These are phyloP conservation scores for Chymomyza costata DNA, from an alignment of 1,140 invertebrate genomes.

Conservation along the genomic window DNA sequence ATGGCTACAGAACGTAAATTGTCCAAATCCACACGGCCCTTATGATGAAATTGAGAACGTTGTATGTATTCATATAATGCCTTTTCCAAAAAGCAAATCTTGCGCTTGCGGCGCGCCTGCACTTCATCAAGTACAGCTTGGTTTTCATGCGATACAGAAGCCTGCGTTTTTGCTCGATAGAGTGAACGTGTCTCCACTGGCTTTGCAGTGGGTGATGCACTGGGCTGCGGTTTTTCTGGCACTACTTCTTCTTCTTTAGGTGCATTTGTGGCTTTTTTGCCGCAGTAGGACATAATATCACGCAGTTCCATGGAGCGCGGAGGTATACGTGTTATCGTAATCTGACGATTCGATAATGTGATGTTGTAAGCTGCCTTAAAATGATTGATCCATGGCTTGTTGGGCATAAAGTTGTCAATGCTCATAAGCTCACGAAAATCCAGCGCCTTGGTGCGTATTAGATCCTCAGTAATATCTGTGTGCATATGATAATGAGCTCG, in stretches of 20 bases:
- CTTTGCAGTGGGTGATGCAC: constrained; percentile 2
- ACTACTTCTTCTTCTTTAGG: background rate
- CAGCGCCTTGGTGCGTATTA: constrained; percentile 55
- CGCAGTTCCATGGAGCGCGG: constrained; percentile 53
- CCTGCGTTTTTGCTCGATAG: constrained; percentile 50
- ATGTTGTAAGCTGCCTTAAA: constrained; percentile 66
- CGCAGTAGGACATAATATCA: constrained; percentile 67
- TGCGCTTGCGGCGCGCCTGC: constrained; percentile 44
- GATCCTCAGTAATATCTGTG: constrained; percentile 54
- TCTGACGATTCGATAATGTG: constrained; percentile 60
- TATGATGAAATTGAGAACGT: constrained; percentile 51
- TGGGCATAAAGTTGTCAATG: constrained; percentile 58
- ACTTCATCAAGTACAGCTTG: constrained; percentile 50
- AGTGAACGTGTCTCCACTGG: constrained; percentile 29
- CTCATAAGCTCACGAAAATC: constrained; percentile 60
- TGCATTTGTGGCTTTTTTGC: constrained; percentile 31
- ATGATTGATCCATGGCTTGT: constrained; percentile 66
- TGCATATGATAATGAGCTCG: constrained; percentile 55
- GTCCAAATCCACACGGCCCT: constrained; percentile 41
- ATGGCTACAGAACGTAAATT: constrained; percentile 49
- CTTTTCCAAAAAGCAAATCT: constrained; percentile 56
- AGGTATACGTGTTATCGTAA: constrained; percentile 50
- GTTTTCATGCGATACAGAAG: constrained; percentile 37
- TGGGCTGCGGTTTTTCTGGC: background rate
- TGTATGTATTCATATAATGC: constrained; percentile 58